These are phyloP conservation scores for Imbricaverruca yamaguchii DNA, from an alignment of 2,888 invertebrate genomes.

Conservation along the genomic window DNA sequence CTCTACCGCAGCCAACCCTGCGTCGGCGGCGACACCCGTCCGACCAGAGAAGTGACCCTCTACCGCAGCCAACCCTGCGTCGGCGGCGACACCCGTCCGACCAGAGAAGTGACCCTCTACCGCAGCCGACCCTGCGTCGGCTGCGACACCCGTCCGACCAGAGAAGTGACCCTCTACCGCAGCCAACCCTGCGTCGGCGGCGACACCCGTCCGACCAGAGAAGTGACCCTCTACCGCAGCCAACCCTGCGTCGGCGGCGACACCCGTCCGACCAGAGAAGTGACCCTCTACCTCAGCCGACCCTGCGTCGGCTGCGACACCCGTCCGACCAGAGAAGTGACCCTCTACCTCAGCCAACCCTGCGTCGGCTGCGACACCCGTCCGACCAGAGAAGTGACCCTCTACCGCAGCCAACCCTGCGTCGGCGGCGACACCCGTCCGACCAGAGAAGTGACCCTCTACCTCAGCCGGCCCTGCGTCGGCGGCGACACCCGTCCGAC, in stretches of 20 bases:
- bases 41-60: too few relatives aligned
- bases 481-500: neutral
- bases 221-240: too few relatives aligned
- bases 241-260: neutral
- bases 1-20: neutral
- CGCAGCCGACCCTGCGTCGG: neutral
- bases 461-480: neutral
- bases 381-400: too few relatives aligned
- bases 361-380: neutral
- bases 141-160: too few relatives aligned
- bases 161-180: too few relatives aligned
- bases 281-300: too few relatives aligned
- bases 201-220: too few relatives aligned
- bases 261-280: too few relatives aligned
- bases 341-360: too few relatives aligned
- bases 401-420: neutral
- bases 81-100: neutral
- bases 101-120: too few relatives aligned
- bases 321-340: too few relatives aligned
- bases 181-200: neutral
- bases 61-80: neutral
- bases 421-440: neutral
- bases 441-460: too few relatives aligned
- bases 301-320: neutral
- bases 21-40: neutral